phyloP scores from a whole-genome alignment of 2,797 vertebrate genomes.

The Trachurus trachurus region DNA sequence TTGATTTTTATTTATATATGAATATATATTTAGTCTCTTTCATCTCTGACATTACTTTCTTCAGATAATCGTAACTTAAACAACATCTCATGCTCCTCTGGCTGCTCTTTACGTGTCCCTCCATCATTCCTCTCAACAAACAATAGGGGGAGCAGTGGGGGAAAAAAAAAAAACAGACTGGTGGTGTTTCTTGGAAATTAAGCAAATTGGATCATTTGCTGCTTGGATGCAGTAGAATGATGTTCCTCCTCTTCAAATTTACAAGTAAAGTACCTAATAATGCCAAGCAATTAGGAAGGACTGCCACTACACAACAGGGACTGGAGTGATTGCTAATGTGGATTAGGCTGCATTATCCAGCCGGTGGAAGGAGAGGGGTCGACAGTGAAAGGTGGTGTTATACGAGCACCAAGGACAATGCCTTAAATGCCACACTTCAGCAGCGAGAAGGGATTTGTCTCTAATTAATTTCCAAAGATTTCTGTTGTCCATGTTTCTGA shows the following conservation, averaged over 20 bases:
- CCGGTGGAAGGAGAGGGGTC: conserved; percentile 74
- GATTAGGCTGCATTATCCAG: conserved; percentile 86
- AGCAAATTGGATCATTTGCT: conserved; percentile 89
- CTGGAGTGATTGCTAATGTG: conserved; percentile 83
- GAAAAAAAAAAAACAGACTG: conserved; percentile 49
- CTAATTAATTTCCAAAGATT: conserved; percentile 88
- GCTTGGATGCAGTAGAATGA: conserved; percentile 88
- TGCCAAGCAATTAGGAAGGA: conserved; percentile 86
- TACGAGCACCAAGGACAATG: conserved; percentile 84
- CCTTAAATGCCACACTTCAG: conserved; percentile 88
- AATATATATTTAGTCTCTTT: conserved; percentile 43
- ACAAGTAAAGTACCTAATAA: conserved; percentile 90
- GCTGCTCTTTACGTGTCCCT: conserved; percentile 19
- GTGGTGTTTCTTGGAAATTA: conserved; percentile 83
- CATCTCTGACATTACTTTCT: conserved; percentile 43
- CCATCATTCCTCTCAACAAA: conserved; percentile 50
- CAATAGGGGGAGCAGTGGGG: conserved; percentile 70
- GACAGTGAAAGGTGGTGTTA: conserved; percentile 83
- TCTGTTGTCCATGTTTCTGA: conserved; percentile 72
- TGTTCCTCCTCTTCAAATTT: conserved; percentile 87
- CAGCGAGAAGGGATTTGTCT: conserved; percentile 84
- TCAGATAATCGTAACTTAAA: conserved; percentile 45
- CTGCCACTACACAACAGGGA: conserved; percentile 83
- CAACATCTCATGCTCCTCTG: conserved; percentile 13
- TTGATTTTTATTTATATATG: conserved; percentile 39